Conservation (phyloP, 1,140 invertebrate genomes). For the Diplogasteroides magnus region DNA sequence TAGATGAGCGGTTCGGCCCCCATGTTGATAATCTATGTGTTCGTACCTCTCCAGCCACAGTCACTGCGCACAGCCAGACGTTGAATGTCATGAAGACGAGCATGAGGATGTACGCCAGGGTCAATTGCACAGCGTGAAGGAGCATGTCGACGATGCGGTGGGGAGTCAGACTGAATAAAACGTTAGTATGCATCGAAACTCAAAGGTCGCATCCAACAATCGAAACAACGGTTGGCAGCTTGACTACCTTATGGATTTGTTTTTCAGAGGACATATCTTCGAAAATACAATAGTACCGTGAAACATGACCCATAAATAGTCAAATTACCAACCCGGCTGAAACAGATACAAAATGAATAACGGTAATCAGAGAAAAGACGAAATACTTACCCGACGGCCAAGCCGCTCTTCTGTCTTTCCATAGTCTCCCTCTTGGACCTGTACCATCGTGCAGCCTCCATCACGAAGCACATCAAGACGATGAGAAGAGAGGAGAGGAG, state of each 20-base stretch:
- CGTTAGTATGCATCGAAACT: neutral
- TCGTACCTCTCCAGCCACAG: conserved; percentile 79
- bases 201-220: too few species aligned
- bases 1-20: too few species aligned
- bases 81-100: conserved; percentile 98
- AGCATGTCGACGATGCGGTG: conserved; percentile 76
- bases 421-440: conserved; percentile 17
- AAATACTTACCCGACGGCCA: neutral
- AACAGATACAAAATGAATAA: neutral
- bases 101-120: conserved; percentile 87
- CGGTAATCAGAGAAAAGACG: neutral
- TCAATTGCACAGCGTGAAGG: conserved; percentile 81
- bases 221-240: too few species aligned
- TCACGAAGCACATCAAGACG: conserved; percentile 37
- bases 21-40: too few species aligned
- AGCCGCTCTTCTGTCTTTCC: conserved; percentile 6
- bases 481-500: conserved; percentile 45
- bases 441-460: conserved; percentile 43
- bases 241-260: too few species aligned
- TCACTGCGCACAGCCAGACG: conserved; percentile 80
- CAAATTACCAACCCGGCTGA: neutral
- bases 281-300: neutral
- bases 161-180: conserved; percentile 1
- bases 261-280: too few species aligned
- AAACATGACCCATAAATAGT: neutral